phyloP scores from a whole-genome alignment of 2,888 invertebrate genomes.

The Archips xylosteana region DNA sequence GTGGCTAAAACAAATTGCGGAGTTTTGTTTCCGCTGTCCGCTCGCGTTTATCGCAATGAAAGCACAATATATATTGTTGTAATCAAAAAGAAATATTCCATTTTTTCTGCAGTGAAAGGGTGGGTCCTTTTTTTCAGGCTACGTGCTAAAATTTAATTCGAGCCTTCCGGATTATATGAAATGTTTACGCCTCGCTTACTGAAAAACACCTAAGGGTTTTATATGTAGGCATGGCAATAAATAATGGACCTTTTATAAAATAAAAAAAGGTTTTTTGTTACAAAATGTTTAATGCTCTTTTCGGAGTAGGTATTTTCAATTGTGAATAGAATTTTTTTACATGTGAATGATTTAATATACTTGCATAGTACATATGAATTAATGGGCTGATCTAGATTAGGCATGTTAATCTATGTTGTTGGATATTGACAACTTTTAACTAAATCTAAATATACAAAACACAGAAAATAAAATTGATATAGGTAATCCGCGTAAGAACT shows the following conservation, averaged over 20 bases:
- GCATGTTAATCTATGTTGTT: no score
- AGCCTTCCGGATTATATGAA: conserved; percentile 80
- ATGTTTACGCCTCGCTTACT: conserved; percentile 58
- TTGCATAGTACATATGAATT: no score
- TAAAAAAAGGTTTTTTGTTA: conserved; percentile 25
- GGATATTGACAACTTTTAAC: no score
- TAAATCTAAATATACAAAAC: no score
- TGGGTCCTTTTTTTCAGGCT: conserved; percentile 73
- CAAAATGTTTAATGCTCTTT: conserved; percentile 35
- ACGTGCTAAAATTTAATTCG: conserved; percentile 84
- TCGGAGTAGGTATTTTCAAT: conserved; percentile 12
- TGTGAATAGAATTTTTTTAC: neutral
- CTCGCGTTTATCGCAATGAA: conserved; percentile 53
- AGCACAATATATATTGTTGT: conserved; percentile 83
- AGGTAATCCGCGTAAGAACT: no score
- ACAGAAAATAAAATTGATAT: no score
- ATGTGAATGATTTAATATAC: no score
- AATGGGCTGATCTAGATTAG: no score
- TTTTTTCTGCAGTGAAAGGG: conserved; percentile 74
- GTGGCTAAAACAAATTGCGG: neutral
- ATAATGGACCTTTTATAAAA: conserved; percentile 32
- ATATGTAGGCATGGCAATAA: conserved; percentile 36
- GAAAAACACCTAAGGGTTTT: conserved; percentile 40
- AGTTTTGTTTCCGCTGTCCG: conserved; percentile 33
- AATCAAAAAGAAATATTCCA: conserved; percentile 85